Percentiles rank a stretch among this genome's conserved stretches.
Evolutionary conservation across 1,140 invertebrate species (phyloP).

Genomic region (Meloidogyne floridensis): DNA sequence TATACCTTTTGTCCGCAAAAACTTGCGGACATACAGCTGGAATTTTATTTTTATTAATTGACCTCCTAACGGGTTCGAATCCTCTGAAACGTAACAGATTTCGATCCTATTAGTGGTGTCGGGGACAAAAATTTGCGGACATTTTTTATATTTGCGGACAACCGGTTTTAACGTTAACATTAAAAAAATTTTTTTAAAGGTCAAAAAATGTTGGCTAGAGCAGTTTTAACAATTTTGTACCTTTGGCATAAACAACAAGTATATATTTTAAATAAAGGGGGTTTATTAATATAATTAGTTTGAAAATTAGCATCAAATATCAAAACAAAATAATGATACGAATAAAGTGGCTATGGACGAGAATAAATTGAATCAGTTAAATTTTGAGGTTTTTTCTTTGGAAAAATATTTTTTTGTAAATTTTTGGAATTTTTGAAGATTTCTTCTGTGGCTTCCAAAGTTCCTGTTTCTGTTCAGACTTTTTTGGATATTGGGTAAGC

Average conservation of each 20-base stretch:
- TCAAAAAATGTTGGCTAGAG: conserved; percentile 62
- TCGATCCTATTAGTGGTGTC: too few relatives aligned
- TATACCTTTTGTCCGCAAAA: too few relatives aligned
- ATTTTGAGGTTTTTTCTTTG: conserved; percentile 7
- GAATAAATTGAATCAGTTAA: conserved; percentile 39
- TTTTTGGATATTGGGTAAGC: conserved; percentile 53
- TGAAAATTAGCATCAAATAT: neutral
- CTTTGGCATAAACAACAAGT: conserved; percentile 60
- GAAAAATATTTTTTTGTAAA: conserved; percentile 1
- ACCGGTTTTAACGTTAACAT: neutral
- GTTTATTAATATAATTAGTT: neutral
- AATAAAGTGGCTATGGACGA: conserved; percentile 27
- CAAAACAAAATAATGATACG: conserved; percentile 21
- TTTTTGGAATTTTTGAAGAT: conserved; percentile 13
- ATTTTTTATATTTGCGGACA: too few relatives aligned
- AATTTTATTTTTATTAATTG: too few relatives aligned
- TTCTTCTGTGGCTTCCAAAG: conserved; percentile 28
- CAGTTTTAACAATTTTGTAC: conserved; percentile 58
- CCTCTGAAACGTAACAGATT: too few relatives aligned
- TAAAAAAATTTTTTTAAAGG: conserved; percentile 42
- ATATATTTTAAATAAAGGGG: conserved; percentile 11
- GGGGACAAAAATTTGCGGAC: too few relatives aligned
- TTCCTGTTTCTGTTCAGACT: conserved; percentile 54
- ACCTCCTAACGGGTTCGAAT: too few relatives aligned
- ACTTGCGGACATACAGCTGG: too few relatives aligned